Evolutionary conservation across 30 jellyfish, hydroid and myxozoan species (phyloP).

Genomic region (Euphysa ruthae): DNA sequence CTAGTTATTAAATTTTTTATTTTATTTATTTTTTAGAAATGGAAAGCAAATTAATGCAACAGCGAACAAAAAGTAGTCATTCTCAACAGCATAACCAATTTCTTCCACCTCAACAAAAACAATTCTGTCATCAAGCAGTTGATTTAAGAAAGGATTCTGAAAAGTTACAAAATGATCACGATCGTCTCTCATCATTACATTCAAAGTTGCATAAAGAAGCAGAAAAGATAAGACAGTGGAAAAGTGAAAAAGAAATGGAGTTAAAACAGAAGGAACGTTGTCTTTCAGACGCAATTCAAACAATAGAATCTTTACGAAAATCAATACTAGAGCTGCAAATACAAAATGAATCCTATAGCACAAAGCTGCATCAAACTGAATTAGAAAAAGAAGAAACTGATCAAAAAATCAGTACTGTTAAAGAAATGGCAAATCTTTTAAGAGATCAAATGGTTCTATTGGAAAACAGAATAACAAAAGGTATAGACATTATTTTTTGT

Average conservation of each 20-base stretch:
- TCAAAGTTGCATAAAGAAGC: constrained; percentile 87
- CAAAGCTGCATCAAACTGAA: constrained; percentile 65
- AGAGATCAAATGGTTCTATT: constrained; percentile 66
- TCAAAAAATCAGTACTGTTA: constrained; percentile 60
- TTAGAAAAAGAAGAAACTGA: constrained; percentile 63
- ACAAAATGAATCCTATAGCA: constrained; percentile 59
- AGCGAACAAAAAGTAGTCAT: background rate
- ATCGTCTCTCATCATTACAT: constrained; percentile 53
- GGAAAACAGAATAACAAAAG: constrained; percentile 54
- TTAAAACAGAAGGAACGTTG: constrained; percentile 61
- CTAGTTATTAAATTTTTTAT: no score
- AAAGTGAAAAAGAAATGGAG: constrained; percentile 66
- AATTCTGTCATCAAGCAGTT: constrained; percentile 33
- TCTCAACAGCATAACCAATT: constrained; percentile 1
- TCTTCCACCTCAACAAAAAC: constrained; percentile 43
- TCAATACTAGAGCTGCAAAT: constrained; percentile 81
- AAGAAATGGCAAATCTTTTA: constrained; percentile 81
- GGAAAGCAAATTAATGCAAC: no score
- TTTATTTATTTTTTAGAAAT: no score
- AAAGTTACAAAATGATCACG: constrained; percentile 36
- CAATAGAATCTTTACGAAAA: constrained; percentile 75
- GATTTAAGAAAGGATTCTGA: constrained; percentile 49
- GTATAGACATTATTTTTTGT: no score
- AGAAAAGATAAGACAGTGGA: constrained; percentile 89
- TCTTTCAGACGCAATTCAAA: constrained; percentile 55